Conservation (phyloP, 2,113 vertebrate genomes). For the Dasypus novemcinctus region DNA sequence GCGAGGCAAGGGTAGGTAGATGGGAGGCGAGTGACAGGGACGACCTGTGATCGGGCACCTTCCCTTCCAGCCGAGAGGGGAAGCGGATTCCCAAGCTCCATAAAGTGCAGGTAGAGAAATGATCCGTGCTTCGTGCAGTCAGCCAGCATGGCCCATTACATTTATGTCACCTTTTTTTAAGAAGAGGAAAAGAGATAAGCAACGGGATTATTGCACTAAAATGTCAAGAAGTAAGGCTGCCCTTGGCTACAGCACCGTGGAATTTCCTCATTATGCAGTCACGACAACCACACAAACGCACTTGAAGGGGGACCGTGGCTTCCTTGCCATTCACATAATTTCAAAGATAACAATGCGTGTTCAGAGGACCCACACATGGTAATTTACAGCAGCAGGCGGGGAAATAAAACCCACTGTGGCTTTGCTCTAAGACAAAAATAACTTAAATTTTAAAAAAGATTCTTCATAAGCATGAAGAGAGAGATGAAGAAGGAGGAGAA, state of each 20-base stretch:
- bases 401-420: not conserved
- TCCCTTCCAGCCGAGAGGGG: not conserved
- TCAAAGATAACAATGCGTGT: not conserved
- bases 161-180: constrained; percentile 13
- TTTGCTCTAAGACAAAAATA: not conserved
- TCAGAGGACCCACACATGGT: not conserved
- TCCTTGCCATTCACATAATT: not conserved
- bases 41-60: too few species aligned
- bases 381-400: not conserved
- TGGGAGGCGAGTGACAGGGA: not conserved
- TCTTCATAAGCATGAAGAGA: not conserved
- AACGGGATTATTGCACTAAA: constrained; percentile 31
- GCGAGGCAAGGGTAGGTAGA: not conserved
- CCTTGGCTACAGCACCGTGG: constrained; percentile 10
- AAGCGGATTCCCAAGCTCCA: not conserved
- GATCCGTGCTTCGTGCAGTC: not conserved
- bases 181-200: not conserved
- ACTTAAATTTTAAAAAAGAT: not conserved
- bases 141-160: not conserved
- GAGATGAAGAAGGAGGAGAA: not conserved
- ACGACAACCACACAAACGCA: not conserved
- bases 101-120: not conserved
- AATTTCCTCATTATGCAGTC: constrained; percentile 32
- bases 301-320: not conserved
- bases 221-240: not conserved